Conservation (phyloP, 2,113 vertebrate species). For the Ciconia stormi region DNA sequence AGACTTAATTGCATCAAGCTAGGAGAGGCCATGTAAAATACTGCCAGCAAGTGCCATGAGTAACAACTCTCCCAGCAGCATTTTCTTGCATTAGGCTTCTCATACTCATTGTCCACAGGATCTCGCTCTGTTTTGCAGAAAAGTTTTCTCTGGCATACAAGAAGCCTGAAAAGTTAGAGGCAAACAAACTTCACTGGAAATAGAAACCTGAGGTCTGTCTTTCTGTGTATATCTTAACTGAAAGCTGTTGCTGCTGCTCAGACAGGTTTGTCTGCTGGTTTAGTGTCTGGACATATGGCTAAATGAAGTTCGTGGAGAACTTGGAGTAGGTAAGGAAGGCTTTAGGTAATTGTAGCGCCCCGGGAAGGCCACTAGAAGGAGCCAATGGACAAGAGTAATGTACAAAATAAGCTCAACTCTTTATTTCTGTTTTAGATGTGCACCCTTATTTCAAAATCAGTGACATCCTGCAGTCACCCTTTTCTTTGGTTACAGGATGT, state of each 20-base stretch:
- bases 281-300: background rate
- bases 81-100: background rate
- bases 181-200: background rate
- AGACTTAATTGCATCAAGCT: background rate
- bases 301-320: background rate
- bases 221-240: background rate
- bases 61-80: background rate
- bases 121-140: background rate
- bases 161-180: background rate
- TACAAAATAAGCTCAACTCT: background rate
- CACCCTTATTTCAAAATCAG: background rate
- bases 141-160: background rate
- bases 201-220: background rate
- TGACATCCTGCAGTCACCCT: background rate
- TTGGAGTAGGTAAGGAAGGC: too few relatives aligned
- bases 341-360: background rate
- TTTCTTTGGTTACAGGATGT: background rate
- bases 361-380: background rate
- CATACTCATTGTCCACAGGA: fast-evolving
- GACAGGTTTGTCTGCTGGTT: background rate
- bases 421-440: background rate
- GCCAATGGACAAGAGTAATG: background rate
- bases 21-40: background rate
- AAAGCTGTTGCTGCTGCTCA: background rate
- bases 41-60: background rate